Base-by-base conservation (phyloP, 2,113 vertebrate species). In the Chauna torquata region DNA sequence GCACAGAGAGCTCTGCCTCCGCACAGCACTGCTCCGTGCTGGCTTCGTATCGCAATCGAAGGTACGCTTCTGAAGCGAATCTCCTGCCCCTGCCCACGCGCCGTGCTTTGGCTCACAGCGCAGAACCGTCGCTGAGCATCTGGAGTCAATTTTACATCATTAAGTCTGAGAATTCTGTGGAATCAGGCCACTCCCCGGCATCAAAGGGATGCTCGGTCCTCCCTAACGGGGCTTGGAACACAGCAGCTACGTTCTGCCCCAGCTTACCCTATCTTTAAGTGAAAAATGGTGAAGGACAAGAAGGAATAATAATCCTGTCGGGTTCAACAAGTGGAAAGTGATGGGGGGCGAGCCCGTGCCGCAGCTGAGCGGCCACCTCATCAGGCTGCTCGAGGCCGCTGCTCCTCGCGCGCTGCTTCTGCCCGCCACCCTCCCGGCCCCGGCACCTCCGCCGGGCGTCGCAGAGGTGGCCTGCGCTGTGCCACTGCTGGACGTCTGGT, bases 1-100 rank as follows among this genome's bases (percentile, higher is more conserved):
- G 15, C 27, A 34, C 8, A 0, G 2, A 6, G 12, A 59, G 24
- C 55, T 19, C 3, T 3, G 4, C 15, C 17, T 69, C 9, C n/a
- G 11, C 5, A 2, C 16, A 5, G 52, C 36, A 10, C 49, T 50
- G 49, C 24, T 52, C 50, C 25, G 50, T 12, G 24, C 49, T 50
- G 49, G 49, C 49, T 50, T 22, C 3, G 7, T 25, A 8, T 52
- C 50, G 25, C 50, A 13, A 52, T 52, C 19, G 34, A 24, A 52
- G 45, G 3, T 6, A 27, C 11, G 11, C 9, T 36, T 61, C 17
- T 11, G 54, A 45, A 74, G 34, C 17, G 19, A 8, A 65, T 4
- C 50, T 42, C 65, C 50, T 11, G 25, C 19, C 38, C 0, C 1
- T 30, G 30, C 30, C 47, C 25, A 11, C 20, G 3, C 2, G 3